Evolutionary conservation across 1,140 invertebrate species (phyloP).

Genomic region (Tetragonula clypearis): DNA sequence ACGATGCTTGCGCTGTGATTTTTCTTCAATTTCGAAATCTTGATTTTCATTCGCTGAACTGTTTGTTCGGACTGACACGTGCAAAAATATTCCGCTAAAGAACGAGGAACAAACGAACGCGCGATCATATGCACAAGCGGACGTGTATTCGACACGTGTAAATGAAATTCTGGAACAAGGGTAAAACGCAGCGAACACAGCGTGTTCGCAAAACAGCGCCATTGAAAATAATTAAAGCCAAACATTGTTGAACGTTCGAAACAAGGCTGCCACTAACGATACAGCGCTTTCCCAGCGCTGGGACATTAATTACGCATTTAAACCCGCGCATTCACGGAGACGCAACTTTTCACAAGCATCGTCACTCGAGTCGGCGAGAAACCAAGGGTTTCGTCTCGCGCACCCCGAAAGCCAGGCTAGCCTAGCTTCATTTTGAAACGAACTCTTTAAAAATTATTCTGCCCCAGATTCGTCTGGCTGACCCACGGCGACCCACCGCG

Average conservation of each 20-base stretch:
- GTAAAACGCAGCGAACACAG: neutral
- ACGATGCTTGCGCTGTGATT: neutral
- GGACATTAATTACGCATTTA: slow-evolving; percentile 12
- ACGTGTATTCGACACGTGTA: no score
- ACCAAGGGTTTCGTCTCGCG: neutral
- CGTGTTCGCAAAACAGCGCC: neutral
- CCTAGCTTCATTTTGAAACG: no score
- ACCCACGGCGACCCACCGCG: neutral
- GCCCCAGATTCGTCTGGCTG: neutral
- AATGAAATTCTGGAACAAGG: neutral
- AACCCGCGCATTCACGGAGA: neutral
- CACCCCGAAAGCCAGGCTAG: neutral
- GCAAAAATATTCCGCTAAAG: neutral
- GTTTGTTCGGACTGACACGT: no score
- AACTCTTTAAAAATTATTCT: neutral
- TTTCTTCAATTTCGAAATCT: neutral
- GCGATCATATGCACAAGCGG: no score
- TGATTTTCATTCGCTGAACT: neutral
- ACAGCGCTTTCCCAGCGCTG: neutral
- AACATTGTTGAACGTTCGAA: slow-evolving; percentile 7
- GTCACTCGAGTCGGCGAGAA: neutral
- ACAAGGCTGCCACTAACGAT: neutral
- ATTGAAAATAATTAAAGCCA: slow-evolving; percentile 15
- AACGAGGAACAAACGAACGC: no score
- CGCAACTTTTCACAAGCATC: slow-evolving; percentile 12